phyloP scores from a whole-genome alignment of 2,888 invertebrate genomes.

The Spilarctia lutea region DNA sequence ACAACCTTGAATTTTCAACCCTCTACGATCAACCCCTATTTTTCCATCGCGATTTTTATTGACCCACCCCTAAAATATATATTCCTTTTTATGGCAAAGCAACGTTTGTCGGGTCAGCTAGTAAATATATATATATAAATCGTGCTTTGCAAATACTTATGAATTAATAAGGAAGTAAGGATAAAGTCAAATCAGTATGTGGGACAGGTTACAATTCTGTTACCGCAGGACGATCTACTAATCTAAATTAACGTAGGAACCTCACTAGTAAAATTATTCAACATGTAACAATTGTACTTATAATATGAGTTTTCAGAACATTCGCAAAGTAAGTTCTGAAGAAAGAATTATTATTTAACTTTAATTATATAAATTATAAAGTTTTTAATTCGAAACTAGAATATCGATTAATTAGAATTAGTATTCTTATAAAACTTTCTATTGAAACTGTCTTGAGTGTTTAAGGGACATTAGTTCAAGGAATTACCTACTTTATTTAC shows the following conservation, averaged over 20 bases:
- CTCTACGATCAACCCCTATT: too few species aligned
- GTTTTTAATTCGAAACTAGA: not conserved
- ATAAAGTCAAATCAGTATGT: constrained; percentile 50
- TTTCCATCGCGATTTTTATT: too few species aligned
- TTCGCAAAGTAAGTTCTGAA: not conserved
- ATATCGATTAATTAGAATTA: too few species aligned
- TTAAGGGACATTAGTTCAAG: too few species aligned
- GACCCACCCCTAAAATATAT: too few species aligned
- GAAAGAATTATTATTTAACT: not conserved
- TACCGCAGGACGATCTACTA: constrained; percentile 38
- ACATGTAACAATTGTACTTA: constrained; percentile 31
- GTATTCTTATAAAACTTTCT: too few species aligned
- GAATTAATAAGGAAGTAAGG: constrained; percentile 44
- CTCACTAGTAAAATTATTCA: constrained; percentile 40
- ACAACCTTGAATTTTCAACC: too few species aligned
- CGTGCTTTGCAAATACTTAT: not conserved
- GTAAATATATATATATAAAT: too few species aligned
- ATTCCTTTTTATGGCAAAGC: too few species aligned
- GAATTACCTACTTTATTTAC: too few species aligned
- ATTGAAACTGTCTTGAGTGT: too few species aligned
- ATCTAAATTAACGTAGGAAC: constrained; percentile 53
- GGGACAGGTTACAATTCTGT: constrained; percentile 42
- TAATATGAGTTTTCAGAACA: not conserved
- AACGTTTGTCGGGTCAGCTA: too few species aligned
- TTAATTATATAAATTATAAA: not conserved